phyloP scores from a whole-genome alignment of 2,888 invertebrate species.

The Philonicus albiceps region DNA sequence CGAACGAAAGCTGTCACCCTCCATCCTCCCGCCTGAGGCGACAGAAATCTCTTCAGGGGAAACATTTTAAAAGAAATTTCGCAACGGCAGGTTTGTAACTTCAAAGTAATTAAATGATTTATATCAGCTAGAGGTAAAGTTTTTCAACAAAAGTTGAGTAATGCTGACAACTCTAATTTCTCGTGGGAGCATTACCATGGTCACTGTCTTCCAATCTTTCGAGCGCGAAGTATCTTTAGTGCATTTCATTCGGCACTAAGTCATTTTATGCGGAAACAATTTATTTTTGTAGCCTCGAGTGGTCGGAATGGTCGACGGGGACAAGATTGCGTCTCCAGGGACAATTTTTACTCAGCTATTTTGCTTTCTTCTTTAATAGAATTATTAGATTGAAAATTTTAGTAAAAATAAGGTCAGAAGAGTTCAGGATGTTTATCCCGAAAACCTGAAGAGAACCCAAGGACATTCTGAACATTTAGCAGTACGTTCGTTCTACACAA shows the following conservation, averaged over 20 bases:
- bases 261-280: constrained; percentile 1
- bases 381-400: not conserved
- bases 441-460: not conserved
- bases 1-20: not conserved
- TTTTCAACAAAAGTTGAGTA: constrained; percentile 19
- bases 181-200: constrained; percentile 4
- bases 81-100: not conserved
- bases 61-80: not conserved
- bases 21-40: not conserved
- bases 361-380: not conserved
- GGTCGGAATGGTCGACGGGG: not conserved
- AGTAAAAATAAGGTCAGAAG: not conserved
- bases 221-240: not conserved
- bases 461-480: not conserved
- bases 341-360: not conserved
- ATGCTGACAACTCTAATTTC: constrained; percentile 23
- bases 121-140: constrained; percentile 6
- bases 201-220: not conserved
- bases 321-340: not conserved
- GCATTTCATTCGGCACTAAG: not conserved
- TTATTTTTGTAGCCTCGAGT: not conserved
- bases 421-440: not conserved
- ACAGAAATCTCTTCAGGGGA: not conserved
- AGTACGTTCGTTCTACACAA: not conserved
- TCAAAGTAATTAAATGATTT: constrained; percentile 27